A percentile compares a stretch with the other conserved stretches of the same genome.
phyloP scores from a whole-genome alignment of 2,888 invertebrate species.

The Pristionchus entomophagus region DNA sequence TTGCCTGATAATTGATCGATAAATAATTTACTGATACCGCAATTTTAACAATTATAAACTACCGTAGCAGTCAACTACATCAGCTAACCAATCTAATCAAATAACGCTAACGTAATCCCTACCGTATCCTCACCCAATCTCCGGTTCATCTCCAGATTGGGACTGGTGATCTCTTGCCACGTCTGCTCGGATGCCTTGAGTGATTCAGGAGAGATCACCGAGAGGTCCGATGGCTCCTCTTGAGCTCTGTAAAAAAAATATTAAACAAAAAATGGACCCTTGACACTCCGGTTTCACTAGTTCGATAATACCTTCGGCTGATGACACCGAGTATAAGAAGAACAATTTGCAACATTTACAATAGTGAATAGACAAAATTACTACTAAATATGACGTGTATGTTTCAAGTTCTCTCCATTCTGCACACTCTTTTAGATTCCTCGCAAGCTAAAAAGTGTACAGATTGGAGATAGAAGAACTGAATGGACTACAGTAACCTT shows the following conservation, averaged over 20 bases:
- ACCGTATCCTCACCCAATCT: conserved; percentile 19
- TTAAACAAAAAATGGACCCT: not conserved
- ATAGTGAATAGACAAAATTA: not conserved
- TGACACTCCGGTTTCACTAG: too few relatives aligned
- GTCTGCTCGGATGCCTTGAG: conserved; percentile 46
- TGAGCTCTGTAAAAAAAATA: not conserved
- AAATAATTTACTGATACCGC: not conserved
- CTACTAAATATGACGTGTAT: too few relatives aligned
- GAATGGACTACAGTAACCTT: too few relatives aligned
- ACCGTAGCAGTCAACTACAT: too few relatives aligned
- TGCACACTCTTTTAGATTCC: too few relatives aligned
- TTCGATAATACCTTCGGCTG: too few relatives aligned
- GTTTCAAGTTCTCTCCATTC: too few relatives aligned
- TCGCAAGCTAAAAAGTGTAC: too few relatives aligned
- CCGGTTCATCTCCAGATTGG: conserved; percentile 86
- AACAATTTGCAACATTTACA: not conserved
- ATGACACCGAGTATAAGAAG: too few relatives aligned
- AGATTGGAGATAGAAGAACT: too few relatives aligned
- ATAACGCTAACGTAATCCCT: too few relatives aligned
- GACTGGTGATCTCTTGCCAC: conserved; percentile 81
- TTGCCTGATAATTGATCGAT: conserved; percentile 86
- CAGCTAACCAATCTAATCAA: too few relatives aligned
- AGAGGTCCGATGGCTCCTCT: not conserved
- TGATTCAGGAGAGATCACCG: not conserved
- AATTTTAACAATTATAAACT: not conserved